Base-by-base conservation (phyloP, 1,140 invertebrate species). In the Anthonomus grandis region DNA sequence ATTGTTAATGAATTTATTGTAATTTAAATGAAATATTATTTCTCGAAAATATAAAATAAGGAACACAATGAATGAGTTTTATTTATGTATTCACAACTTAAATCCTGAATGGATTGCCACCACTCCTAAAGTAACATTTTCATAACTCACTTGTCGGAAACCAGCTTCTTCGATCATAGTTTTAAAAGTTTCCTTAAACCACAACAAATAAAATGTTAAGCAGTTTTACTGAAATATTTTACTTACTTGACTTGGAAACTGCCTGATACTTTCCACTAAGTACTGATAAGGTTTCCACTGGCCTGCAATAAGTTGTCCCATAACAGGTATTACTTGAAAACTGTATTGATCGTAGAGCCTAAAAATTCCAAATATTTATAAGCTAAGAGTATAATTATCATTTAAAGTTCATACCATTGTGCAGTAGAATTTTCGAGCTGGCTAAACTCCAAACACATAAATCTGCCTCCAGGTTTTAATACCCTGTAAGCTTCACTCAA, bases 221-320 rank as follows among this genome's bases (percentile, higher is more conserved):
- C 10, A 2, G 13, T 24, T 45, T 24, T n/a, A 23, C 19, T 23
- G n/a, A 45, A 10, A 34, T 13, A 41, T n/a, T 15, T 22, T n/a
- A n/a, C n/a, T 64, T 73, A 88, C 88, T 79, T 93, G 90, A 67
- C 90, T 84, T n/a, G 96, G 97, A 76, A 99, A 99, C 68, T 91
- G 86, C 49, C 95, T 77, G 59, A 99, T 99, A 77, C 95, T 98
- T 76, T 99, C 95, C 0, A 99, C 94, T 22, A 99, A 79, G 75
- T 99, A 99, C 73, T 98, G 90, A 76, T 99, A 99, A 10, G 96
- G 88, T 64, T 95, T 86, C 90, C 93, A 98, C 75, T 99, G 90
- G 2, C 90, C 87, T n/a, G 91, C 90, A 31, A 99, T 79, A 1
- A 99, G 73, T 71, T 96, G 88, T 0, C 97, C 97, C 81, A 99